Conservation (phyloP, 2,797 vertebrate genomes). For the Ambastaia sidthimunki region DNA sequence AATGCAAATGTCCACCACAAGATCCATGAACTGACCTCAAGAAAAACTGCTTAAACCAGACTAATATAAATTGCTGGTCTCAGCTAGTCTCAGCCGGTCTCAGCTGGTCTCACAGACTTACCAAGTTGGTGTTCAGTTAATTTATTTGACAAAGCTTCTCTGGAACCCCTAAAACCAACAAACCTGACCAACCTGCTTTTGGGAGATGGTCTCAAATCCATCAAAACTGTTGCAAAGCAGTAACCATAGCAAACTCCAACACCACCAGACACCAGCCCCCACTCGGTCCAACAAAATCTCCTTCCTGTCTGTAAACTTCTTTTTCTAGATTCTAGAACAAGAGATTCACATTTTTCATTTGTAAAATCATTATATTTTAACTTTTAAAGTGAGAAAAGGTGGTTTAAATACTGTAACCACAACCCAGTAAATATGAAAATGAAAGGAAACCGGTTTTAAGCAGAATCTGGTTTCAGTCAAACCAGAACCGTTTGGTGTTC, state of each 20-base stretch:
- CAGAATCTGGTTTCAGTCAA: slow-evolving; percentile 54
- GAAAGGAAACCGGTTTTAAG: slow-evolving; percentile 30
- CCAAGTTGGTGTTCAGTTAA: too few species aligned
- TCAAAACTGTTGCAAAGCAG: slow-evolving; percentile 42
- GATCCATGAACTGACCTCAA: background rate
- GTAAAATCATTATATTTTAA: too few species aligned
- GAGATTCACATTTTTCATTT: slow-evolving; percentile 11
- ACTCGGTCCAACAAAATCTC: slow-evolving; percentile 31
- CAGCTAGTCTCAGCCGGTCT: too few species aligned
- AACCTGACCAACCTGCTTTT: background rate
- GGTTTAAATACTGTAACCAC: slow-evolving; percentile 42
- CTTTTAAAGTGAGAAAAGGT: slow-evolving; percentile 15
- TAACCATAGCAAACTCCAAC: slow-evolving; percentile 61
- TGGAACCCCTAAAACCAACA: too few species aligned
- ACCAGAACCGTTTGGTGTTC: slow-evolving; percentile 37
- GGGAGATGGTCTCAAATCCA: slow-evolving; percentile 27
- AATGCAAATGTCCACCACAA: background rate
- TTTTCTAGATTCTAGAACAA: background rate
- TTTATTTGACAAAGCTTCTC: slow-evolving; percentile 4
- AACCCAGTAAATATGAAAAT: slow-evolving; percentile 48
- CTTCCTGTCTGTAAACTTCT: slow-evolving; percentile 54
- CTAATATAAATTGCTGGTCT: too few species aligned
- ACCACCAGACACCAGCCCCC: slow-evolving; percentile 56
- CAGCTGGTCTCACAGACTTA: too few species aligned
- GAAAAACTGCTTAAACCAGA: too few species aligned